Evolutionary conservation across 2,797 vertebrate species (phyloP).

Genomic region (Sciaenops ocellatus): DNA sequence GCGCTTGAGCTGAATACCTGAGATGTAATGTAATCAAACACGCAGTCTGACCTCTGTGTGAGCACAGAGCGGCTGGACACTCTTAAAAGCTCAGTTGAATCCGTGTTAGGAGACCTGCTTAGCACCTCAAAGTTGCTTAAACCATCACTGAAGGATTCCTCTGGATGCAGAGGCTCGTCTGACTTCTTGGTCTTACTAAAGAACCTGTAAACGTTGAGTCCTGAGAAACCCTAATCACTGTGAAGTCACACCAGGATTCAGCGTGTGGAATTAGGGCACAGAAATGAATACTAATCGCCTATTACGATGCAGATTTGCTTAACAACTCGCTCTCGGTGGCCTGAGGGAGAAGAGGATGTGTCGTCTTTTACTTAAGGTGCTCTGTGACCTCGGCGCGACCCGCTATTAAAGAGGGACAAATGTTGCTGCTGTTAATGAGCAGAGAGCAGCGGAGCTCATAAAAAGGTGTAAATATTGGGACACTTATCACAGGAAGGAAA

Average conservation of each 20-base stretch:
- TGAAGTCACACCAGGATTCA: constrained; percentile 9
- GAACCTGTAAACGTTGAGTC: constrained; percentile 12
- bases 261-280: constrained; percentile 54
- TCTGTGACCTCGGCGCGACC: constrained; percentile 66
- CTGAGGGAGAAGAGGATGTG: constrained; percentile 57
- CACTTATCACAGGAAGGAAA: constrained; percentile 1
- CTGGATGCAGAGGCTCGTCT: neutral
- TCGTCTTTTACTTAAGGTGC: constrained; percentile 70
- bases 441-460: constrained; percentile 47
- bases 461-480: constrained; percentile 61
- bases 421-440: constrained; percentile 64
- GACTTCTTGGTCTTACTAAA: neutral
- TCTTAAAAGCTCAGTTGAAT: constrained; percentile 11
- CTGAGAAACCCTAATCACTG: constrained; percentile 12
- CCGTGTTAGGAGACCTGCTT: constrained; percentile 12
- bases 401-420: constrained; percentile 67
- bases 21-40: neutral
- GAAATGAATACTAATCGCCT: constrained; percentile 74
- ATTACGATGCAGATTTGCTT: constrained; percentile 78
- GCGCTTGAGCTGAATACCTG: constrained; percentile 32
- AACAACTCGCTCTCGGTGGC: constrained; percentile 59
- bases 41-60: neutral
- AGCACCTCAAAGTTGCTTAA: constrained; percentile 19
- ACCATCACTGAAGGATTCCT: neutral
- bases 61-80: constrained; percentile 3